These are phyloP conservation scores for Anadara kagoshimensis DNA, from an alignment of 1,140 invertebrate genomes.

Conservation along the genomic window DNA sequence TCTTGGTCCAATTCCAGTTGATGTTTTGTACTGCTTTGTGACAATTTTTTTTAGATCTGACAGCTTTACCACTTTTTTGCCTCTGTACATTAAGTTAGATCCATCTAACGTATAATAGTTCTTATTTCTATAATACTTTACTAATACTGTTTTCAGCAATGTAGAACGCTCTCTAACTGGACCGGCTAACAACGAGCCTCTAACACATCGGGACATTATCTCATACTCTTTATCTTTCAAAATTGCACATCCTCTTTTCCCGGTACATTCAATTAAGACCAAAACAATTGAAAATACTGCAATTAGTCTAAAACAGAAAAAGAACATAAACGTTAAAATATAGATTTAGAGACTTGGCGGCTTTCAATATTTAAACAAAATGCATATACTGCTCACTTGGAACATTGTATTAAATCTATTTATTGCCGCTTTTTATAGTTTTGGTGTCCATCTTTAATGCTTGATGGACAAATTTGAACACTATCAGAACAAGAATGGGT, in stretches of 20 bases:
- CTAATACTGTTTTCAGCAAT: background rate
- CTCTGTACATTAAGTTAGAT: background rate
- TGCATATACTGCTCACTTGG: too few relatives aligned
- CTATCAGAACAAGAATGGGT: too few relatives aligned
- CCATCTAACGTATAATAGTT: background rate
- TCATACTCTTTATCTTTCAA: background rate
- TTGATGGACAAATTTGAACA: too few relatives aligned
- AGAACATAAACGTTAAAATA: too few relatives aligned
- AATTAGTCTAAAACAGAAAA: background rate
- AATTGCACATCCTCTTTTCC: background rate
- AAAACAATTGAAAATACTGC: background rate
- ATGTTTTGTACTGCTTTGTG: background rate
- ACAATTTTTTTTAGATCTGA: background rate
- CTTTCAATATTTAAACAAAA: too few relatives aligned
- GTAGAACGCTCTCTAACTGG: background rate
- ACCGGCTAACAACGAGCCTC: background rate
- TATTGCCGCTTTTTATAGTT: too few relatives aligned
- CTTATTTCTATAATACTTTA: background rate
- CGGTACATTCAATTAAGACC: background rate
- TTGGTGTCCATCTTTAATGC: too few relatives aligned
- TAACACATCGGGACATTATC: background rate
- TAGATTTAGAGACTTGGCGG: too few relatives aligned
- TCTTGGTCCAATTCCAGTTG: conserved; percentile 1
- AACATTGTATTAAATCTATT: too few relatives aligned
- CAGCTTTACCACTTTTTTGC: background rate